Evolutionary conservation across 2,888 invertebrate species (phyloP).

Genomic region (Drymonia ruficornis): DNA sequence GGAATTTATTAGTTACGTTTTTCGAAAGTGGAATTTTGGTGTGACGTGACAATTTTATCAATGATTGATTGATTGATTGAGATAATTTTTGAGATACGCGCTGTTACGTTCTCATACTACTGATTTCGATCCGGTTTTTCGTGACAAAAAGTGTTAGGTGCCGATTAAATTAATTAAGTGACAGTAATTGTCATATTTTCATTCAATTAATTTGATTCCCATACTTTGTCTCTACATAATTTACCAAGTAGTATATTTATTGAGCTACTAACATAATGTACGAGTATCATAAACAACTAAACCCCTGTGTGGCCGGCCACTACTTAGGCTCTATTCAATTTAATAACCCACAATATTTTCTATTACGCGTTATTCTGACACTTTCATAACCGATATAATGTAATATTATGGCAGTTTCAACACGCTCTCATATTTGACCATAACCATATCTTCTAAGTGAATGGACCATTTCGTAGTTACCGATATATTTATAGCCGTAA

Average conservation of each 20-base stretch:
- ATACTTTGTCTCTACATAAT: too few relatives aligned
- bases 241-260: too few relatives aligned
- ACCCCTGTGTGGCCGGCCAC: conserved; percentile 24
- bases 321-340: conserved; percentile 40
- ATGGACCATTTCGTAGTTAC: conserved; percentile 48
- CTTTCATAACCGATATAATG: conserved; percentile 45
- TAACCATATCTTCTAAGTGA: conserved; percentile 42
- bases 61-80: conserved; percentile 41
- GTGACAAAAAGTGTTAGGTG: neutral
- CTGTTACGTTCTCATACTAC: conserved; percentile 15
- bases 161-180: neutral
- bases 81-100: conserved; percentile 31
- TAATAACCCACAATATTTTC: conserved; percentile 44
- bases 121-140: conserved; percentile 4
- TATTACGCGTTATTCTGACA: conserved; percentile 51
- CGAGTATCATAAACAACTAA: conserved; percentile 4
- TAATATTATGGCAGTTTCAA: conserved; percentile 44
- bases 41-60: conserved; percentile 43
- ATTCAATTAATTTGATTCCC: neutral
- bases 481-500: conserved; percentile 60
- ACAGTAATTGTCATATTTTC: conserved; percentile 3
- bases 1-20: conserved; percentile 34
- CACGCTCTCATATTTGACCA: conserved; percentile 36
- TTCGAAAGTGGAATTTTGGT: conserved; percentile 43
- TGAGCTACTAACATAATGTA: neutral